phyloP scores from a whole-genome alignment of 2,888 invertebrate genomes.

The Ormia ochracea region DNA sequence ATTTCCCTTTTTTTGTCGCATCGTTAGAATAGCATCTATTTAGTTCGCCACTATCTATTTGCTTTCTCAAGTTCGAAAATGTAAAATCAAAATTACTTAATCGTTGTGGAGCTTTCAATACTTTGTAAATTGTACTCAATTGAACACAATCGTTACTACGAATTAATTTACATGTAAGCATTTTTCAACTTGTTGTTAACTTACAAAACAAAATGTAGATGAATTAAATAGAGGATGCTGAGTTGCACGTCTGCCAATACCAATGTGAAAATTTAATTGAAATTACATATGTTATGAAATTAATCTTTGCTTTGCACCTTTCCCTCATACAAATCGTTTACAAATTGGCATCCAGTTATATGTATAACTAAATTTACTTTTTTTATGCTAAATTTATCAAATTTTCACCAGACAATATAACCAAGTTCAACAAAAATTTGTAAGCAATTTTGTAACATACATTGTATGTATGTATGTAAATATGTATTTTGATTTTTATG shows the following conservation, averaged over 20 bases:
- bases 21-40: slow-evolving; percentile 55
- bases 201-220: neutral
- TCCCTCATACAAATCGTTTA: too few relatives aligned
- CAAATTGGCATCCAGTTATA: too few relatives aligned
- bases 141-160: slow-evolving; percentile 29
- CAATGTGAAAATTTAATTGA: too few relatives aligned
- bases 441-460: too few relatives aligned
- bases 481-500: slow-evolving; percentile 11
- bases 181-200: slow-evolving; percentile 9
- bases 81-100: slow-evolving; percentile 22
- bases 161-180: slow-evolving; percentile 48
- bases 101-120: slow-evolving; percentile 70
- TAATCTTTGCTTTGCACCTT: too few relatives aligned
- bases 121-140: slow-evolving; percentile 27
- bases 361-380: too few relatives aligned
- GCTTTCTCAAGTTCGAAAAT: slow-evolving; percentile 24
- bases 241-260: neutral
- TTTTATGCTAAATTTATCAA: slow-evolving; percentile 41
- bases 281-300: too few relatives aligned
- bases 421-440: neutral
- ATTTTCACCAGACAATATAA: neutral
- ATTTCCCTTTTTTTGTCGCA: slow-evolving; percentile 60
- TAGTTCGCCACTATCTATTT: slow-evolving; percentile 38
- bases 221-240: neutral
- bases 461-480: too few relatives aligned